Percentiles rank a stretch among this genome's conserved stretches.
Conservation (phyloP, 2,888 invertebrate species). For the Malthinus flaveolus region DNA sequence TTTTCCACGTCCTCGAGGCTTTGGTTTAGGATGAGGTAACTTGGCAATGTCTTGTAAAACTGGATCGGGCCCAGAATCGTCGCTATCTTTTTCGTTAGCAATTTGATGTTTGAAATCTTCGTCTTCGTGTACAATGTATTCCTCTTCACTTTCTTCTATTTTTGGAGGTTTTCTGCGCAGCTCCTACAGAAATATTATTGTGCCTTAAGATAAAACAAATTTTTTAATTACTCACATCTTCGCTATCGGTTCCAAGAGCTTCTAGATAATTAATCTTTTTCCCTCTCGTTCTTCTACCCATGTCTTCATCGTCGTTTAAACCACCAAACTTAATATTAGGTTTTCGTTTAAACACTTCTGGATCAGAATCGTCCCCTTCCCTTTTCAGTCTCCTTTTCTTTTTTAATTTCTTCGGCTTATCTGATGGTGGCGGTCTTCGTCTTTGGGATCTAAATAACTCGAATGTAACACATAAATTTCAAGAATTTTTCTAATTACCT, state of each 20-base stretch:
- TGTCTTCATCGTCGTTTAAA: slow-evolving; percentile 62
- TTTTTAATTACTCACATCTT: slow-evolving; percentile 60
- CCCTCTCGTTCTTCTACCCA: slow-evolving; percentile 71
- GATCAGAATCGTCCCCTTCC: slow-evolving; percentile 52
- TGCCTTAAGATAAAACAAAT: not conserved
- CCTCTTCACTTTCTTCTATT: slow-evolving; percentile 49
- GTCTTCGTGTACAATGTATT: slow-evolving; percentile 42
- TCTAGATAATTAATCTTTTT: slow-evolving; percentile 78
- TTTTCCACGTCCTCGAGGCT: slow-evolving; percentile 30
- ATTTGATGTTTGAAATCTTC: slow-evolving; percentile 34
- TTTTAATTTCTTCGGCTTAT: slow-evolving; percentile 54
- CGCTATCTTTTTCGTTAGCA: slow-evolving; percentile 36
- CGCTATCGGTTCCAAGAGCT: slow-evolving; percentile 73
- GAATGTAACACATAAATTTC: no score
- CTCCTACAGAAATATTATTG: slow-evolving; percentile 44
- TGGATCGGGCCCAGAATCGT: slow-evolving; percentile 20
- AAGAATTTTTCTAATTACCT: not conserved
- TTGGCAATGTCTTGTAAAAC: slow-evolving; percentile 22
- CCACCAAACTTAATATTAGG: slow-evolving; percentile 61
- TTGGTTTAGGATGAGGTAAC: slow-evolving; percentile 20
- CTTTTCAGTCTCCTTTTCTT: slow-evolving; percentile 57
- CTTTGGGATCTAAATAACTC: slow-evolving; percentile 34
- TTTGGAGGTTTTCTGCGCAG: slow-evolving; percentile 54
- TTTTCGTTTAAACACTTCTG: slow-evolving; percentile 46
- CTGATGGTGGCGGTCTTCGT: slow-evolving; percentile 14